These are phyloP conservation scores for Botia almorhae DNA, from an alignment of 2,797 vertebrate genomes.

Conservation along the genomic window DNA sequence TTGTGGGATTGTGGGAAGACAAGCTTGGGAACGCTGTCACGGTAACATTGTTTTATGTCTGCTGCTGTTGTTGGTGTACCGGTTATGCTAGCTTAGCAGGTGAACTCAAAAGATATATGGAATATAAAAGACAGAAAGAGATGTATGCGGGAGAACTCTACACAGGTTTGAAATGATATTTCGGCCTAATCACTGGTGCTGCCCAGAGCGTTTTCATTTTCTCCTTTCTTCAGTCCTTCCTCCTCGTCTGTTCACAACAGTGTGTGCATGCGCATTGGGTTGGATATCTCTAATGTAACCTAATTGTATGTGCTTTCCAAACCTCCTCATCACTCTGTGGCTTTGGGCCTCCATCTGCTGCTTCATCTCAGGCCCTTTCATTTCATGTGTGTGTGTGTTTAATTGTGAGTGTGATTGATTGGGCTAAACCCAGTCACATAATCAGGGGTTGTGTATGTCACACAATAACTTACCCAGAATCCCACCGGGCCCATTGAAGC, in stretches of 20 bases:
- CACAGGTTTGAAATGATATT: constrained; percentile 39
- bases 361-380: constrained; percentile 28
- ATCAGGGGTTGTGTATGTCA: constrained; percentile 18
- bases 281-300: constrained; percentile 39
- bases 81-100: constrained; percentile 19
- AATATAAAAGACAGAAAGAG: constrained; percentile 10
- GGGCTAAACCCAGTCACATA: constrained; percentile 25
- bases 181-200: constrained; percentile 27
- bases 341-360: constrained; percentile 34
- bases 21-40: constrained; percentile 25
- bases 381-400: background rate
- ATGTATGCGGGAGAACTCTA: constrained; percentile 30
- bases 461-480: constrained; percentile 16
- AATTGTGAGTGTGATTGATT: constrained; percentile 33
- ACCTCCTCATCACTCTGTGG: constrained; percentile 33
- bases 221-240: constrained; percentile 13
- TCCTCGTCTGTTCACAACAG: constrained; percentile 2
- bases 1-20: too few relatives aligned
- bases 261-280: constrained; percentile 9
- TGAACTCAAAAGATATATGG: constrained; percentile 23
- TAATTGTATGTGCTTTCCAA: constrained; percentile 43
- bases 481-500: constrained; percentile 11
- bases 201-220: constrained; percentile 40
- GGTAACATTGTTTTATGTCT: constrained; percentile 40
- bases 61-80: constrained; percentile 7